Evolutionary conservation across 2,113 vertebrate genomes (phyloP).

Genomic region (Dunckerocampus dactyliophorus): DNA sequence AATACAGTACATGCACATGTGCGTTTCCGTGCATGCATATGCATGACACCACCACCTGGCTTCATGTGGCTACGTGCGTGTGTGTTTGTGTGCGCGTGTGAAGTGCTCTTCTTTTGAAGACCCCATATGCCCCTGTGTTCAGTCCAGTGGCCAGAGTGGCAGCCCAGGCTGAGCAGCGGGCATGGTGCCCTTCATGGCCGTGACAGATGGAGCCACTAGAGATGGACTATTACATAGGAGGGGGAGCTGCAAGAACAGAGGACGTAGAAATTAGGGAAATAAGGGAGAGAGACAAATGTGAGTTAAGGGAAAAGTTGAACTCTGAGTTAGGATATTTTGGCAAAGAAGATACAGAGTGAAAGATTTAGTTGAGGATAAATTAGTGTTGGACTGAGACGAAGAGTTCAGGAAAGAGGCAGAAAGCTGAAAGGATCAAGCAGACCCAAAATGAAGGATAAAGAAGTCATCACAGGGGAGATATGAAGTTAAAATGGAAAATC

Average conservation of each 20-base stretch:
- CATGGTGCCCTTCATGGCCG: constrained; percentile 56
- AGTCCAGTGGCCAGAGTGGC: constrained; percentile 59
- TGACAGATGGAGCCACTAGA: constrained; percentile 61
- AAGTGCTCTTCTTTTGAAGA: constrained; percentile 28
- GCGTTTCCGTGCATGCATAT: constrained; percentile 28
- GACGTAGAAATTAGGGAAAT: constrained; percentile 20
- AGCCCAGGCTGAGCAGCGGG: constrained; percentile 55
- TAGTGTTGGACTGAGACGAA: constrained; percentile 16
- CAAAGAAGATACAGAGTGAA: constrained; percentile 19
- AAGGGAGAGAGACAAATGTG: constrained; percentile 6
- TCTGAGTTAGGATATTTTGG: neutral
- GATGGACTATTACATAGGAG: constrained; percentile 43
- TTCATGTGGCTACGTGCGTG: constrained; percentile 1
- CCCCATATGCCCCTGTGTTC: constrained; percentile 51
- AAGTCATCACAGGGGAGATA: constrained; percentile 18
- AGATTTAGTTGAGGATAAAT: constrained; percentile 18
- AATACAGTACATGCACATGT: neutral
- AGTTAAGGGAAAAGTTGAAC: constrained; percentile 21
- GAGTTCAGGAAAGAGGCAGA: constrained; percentile 9
- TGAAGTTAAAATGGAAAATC: constrained; percentile 1
- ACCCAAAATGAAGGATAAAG: constrained; percentile 16
- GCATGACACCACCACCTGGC: constrained; percentile 42
- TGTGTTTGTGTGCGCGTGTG: constrained; percentile 1
- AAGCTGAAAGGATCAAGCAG: constrained; percentile 14
- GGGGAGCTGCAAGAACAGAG: neutral